Evolutionary conservation across 2,888 invertebrate genomes (phyloP).

Genomic region (Erynnis tages): DNA sequence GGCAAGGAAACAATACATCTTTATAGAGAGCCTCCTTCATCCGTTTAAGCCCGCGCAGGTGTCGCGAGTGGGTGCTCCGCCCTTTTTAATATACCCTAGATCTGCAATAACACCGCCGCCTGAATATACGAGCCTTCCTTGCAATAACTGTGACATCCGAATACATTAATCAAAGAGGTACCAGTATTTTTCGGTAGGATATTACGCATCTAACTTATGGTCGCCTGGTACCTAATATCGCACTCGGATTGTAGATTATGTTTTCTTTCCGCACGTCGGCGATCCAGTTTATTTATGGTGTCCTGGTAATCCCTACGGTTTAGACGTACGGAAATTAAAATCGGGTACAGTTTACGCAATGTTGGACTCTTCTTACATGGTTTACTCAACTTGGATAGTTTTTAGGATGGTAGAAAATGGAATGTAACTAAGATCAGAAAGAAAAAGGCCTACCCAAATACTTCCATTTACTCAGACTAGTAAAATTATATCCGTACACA

Average conservation of each 20-base stretch:
- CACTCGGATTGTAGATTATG: constrained; percentile 43
- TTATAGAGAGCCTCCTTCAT: constrained; percentile 29
- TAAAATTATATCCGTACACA: too few relatives aligned
- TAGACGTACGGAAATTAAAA: constrained; percentile 21
- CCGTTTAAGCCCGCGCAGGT: constrained; percentile 52
- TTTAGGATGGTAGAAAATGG: too few relatives aligned
- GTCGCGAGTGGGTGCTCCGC: constrained; percentile 64
- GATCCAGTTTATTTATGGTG: constrained; percentile 39
- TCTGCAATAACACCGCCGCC: constrained; percentile 70
- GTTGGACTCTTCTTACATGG: too few relatives aligned
- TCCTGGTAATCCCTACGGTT: constrained; percentile 32
- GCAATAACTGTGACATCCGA: constrained; percentile 72
- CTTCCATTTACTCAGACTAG: too few relatives aligned
- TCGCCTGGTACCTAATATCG: constrained; percentile 55
- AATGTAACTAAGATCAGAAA: too few relatives aligned
- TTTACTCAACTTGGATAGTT: too few relatives aligned
- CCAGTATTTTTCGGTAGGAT: constrained; percentile 63
- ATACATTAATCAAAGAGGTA: constrained; percentile 75
- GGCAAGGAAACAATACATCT: constrained; percentile 32
- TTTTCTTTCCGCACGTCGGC: constrained; percentile 38
- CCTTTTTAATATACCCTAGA: constrained; percentile 80
- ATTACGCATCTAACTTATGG: constrained; percentile 67
- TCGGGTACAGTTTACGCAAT: constrained; percentile 1
- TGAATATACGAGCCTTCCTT: constrained; percentile 55
- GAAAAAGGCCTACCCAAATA: too few relatives aligned